Evolutionary conservation across 2,888 invertebrate genomes (phyloP).

Genomic region (Encarsia formosa): DNA sequence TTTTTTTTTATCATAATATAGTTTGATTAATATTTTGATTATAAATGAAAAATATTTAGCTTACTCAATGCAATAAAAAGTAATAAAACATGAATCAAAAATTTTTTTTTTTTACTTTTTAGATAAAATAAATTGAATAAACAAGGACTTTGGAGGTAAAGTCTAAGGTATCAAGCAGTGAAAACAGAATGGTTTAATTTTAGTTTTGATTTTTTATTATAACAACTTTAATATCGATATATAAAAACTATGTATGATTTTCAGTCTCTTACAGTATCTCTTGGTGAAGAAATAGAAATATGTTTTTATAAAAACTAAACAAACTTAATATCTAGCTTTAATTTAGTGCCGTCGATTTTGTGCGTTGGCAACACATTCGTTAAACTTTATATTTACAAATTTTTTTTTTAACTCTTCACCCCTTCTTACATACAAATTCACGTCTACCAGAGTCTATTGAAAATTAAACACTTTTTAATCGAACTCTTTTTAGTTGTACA

Average conservation of each 20-base stretch:
- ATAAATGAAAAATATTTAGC: not conserved
- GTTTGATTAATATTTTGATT: not conserved
- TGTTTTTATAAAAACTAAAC: not conserved
- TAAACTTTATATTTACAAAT: not conserved
- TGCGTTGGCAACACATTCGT: not conserved
- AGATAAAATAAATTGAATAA: not conserved
- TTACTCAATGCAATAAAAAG: no score
- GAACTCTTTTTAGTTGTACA: no score
- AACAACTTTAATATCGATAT: constrained; percentile 9
- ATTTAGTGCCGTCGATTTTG: not conserved
- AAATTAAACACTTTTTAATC: no score
- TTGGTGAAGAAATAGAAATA: constrained; percentile 11
- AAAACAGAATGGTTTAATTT: not conserved
- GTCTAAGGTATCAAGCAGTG: no score
- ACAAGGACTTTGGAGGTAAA: not conserved
- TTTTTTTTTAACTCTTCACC: not conserved
- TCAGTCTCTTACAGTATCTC: constrained; percentile 23
- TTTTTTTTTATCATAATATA: not conserved
- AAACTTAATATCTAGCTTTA: not conserved
- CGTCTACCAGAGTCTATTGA: no score
- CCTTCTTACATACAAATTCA: no score
- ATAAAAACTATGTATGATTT: constrained; percentile 12
- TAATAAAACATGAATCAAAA: not conserved
- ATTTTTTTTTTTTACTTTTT: not conserved
- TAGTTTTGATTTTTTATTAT: constrained; percentile 6